Conservation (phyloP, 2,888 invertebrate genomes). For the Merodon equestris region DNA sequence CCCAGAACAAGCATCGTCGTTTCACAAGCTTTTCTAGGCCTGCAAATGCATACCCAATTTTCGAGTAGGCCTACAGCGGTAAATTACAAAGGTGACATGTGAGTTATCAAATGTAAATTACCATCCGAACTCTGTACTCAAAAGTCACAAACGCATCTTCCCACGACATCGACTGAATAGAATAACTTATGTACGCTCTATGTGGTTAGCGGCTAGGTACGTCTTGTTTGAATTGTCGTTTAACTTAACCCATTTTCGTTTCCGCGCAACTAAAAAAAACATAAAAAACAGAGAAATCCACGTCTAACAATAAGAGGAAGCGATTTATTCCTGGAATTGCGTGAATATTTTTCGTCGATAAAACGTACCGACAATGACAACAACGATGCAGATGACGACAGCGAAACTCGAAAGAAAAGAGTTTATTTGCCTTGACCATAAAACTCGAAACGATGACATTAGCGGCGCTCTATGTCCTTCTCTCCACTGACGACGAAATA, state of each 20-base stretch:
- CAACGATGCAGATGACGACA: slow-evolving; percentile 1
- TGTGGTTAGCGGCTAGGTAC: slow-evolving; percentile 30
- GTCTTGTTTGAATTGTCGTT: slow-evolving; percentile 22
- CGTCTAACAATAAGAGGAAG: slow-evolving; percentile 13
- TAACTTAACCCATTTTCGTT: slow-evolving; percentile 54
- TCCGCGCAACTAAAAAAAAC: too few species aligned
- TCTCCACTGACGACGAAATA: slow-evolving; percentile 13
- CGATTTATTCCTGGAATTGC: slow-evolving; percentile 55
- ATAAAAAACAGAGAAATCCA: too few species aligned
- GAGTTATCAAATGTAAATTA: too few species aligned
- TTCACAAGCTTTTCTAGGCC: too few species aligned
- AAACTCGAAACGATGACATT: slow-evolving; percentile 60
- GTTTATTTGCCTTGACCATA: slow-evolving; percentile 62
- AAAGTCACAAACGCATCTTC: too few species aligned
- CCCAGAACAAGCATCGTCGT: too few species aligned
- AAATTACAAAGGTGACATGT: too few species aligned
- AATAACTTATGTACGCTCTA: not conserved
- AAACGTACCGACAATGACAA: slow-evolving; percentile 27
- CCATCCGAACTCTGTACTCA: too few species aligned
- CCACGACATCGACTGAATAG: too few species aligned
- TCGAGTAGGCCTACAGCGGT: too few species aligned
- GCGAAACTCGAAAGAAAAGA: slow-evolving; percentile 36
- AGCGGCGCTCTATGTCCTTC: slow-evolving; percentile 46
- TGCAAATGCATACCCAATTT: too few species aligned
- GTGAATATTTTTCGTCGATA: slow-evolving; percentile 56